These are phyloP conservation scores for Luehdorfia chinensis DNA, from an alignment of 1,140 invertebrate species.

Conservation along the genomic window DNA sequence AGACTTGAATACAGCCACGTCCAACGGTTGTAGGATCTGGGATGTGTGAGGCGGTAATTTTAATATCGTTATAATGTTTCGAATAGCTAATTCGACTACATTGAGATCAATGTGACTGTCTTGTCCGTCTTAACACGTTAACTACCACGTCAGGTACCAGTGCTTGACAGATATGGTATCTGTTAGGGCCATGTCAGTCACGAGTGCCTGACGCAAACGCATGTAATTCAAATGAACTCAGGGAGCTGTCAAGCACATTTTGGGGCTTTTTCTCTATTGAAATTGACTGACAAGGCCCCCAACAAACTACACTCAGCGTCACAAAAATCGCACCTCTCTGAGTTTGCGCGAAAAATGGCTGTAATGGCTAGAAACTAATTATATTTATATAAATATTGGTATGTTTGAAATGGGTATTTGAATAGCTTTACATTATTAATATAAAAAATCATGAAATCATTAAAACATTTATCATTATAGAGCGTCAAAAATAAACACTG, in stretches of 20 bases:
- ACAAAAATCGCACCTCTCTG: no score
- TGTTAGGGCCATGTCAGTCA: constrained; percentile 19
- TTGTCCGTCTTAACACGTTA: constrained; percentile 16
- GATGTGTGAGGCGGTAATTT: constrained; percentile 48
- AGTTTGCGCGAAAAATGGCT: no score
- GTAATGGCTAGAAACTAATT: no score
- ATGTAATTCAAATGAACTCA: neutral
- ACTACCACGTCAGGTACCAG: constrained; percentile 19
- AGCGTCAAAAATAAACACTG: no score
- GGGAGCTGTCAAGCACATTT: constrained; percentile 18
- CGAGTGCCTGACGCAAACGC: constrained; percentile 9
- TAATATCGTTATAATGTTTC: constrained; percentile 33
- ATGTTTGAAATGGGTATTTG: no score
- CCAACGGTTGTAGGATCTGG: constrained; percentile 45
- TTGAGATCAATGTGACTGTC: neutral
- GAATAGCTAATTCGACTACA: constrained; percentile 27
- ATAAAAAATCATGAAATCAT: no score
- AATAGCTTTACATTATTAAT: no score
- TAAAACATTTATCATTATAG: no score
- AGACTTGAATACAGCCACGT: constrained; percentile 33
- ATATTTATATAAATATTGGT: no score
- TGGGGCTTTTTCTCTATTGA: constrained; percentile 19
- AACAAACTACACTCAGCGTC: no score
- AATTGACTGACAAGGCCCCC: constrained; percentile 20
- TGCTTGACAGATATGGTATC: constrained; percentile 18